These are phyloP conservation scores for Aplysina aerophoba DNA, from an alignment of 37 sponge, comb jelly and placozoan genomes.

Conservation along the genomic window DNA sequence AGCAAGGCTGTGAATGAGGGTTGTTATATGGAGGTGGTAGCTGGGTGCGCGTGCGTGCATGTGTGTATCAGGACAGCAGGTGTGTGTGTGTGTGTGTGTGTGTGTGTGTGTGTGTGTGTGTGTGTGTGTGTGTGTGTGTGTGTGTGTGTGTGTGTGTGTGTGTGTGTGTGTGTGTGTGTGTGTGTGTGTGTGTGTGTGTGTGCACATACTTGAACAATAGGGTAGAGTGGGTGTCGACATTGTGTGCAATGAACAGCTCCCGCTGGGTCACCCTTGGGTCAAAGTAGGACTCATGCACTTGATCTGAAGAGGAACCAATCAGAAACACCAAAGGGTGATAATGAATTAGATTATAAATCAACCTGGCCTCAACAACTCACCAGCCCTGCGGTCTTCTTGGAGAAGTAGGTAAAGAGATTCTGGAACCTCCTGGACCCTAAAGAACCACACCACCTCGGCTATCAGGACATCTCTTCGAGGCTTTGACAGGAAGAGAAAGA, in stretches of 20 bases:
- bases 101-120: no score
- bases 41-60: no score
- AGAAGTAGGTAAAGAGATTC: constrained; percentile 70
- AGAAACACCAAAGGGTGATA: background rate
- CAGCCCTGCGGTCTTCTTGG: constrained; percentile 66
- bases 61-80: no score
- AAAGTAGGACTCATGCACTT: background rate
- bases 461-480: constrained; percentile 57
- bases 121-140: no score
- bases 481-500: constrained; percentile 35
- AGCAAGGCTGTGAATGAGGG: no score
- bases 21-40: no score
- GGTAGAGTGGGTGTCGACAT: constrained; percentile 79
- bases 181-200: background rate
- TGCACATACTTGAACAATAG: constrained; percentile 66
- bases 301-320: background rate
- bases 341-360: background rate
- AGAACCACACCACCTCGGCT: constrained; percentile 84
- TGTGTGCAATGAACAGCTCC: constrained; percentile 83
- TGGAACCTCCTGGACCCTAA: constrained; percentile 73
- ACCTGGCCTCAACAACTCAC: constrained; percentile 23
- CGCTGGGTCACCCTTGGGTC: constrained; percentile 50
- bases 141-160: no score
- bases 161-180: no score
- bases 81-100: no score